Evolutionary conservation across 2,888 invertebrate species (phyloP), one percentile per base, ranked within the genome.

Genomic region (Agrilus cyanescens): DNA sequence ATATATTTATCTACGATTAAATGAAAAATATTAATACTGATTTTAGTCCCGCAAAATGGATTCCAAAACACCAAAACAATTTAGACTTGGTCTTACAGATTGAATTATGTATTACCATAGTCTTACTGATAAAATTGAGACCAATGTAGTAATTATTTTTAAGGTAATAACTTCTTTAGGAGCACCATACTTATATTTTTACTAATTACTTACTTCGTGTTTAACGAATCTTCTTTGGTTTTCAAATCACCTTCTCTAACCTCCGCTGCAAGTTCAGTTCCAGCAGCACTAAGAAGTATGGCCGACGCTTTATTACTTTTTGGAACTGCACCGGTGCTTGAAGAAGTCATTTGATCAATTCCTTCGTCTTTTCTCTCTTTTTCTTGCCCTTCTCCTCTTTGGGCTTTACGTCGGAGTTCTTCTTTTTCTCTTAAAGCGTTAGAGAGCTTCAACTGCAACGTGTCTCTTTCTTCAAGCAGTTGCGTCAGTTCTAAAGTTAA

Each of bases 391-490:
- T 39, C 41, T 14, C 13, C 31, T 20, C 7, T 13, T 8, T 31
- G 40, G 29, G 12, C 25, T 34, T 20, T 33, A 30, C 15, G 33
- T 59, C 66, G 61, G 44, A 75, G 55, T 14, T 76, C 74, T 62
- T 87, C 88, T 52, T 80, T 80, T 31, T 82, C 74, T 35, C 88
- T 73, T 43, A 90, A 70, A 8, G 86, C 81, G 57, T 86, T 85
- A 0, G 89, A 89, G 6, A 91, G 66, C 50, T 85, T 78, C 46
- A 90, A 64, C 56, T 90, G 90, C 40, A 91, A 64, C 0, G 85
- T 85, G 58, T 91, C 90, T 41, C 90, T 73, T 62, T 90, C 90
- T 62, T 89, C 88, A 37, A 90, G 65, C 36, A 91, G 66, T 62
- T 81, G 82, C 50, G 85, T 85, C 40, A 91, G 68, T 61, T 91